A percentile compares a stretch with the other conserved stretches of the same genome.
These are phyloP conservation scores for Stigmatopora nigra DNA, from an alignment of 2,113 vertebrate species.

Conservation along the genomic window DNA sequence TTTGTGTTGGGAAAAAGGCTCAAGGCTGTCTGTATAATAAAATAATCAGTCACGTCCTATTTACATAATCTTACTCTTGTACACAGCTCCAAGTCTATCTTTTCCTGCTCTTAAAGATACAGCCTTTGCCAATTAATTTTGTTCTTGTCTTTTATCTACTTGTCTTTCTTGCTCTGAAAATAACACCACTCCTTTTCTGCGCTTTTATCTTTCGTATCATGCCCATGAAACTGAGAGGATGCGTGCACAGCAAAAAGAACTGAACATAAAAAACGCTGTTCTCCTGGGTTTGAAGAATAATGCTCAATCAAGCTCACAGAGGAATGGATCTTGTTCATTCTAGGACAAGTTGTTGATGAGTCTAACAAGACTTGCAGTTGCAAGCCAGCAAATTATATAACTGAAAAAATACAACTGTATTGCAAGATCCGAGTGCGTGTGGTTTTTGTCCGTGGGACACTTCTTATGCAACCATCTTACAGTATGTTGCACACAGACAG, in stretches of 20 bases:
- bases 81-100: conserved; percentile 21
- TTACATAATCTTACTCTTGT: conserved; percentile 45
- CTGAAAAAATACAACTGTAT: background rate
- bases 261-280: background rate
- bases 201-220: background rate
- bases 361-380: conserved; percentile 2
- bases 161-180: conserved; percentile 2
- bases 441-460: background rate
- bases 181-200: background rate
- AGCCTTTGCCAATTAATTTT: conserved; percentile 4
- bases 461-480: background rate
- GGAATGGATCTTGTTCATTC: conserved; percentile 6
- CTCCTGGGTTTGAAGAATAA: conserved; percentile 2
- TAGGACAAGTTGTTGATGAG: conserved; percentile 19
- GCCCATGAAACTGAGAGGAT: conserved; percentile 6
- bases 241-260: conserved; percentile 10
- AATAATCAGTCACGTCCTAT: conserved; percentile 52
- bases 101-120: conserved; percentile 6
- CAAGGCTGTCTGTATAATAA: background rate
- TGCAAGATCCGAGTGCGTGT: background rate
- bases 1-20: background rate
- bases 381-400: background rate
- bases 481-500: background rate
- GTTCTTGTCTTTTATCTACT: conserved; percentile 5
- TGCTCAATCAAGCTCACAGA: conserved; percentile 7